A percentile compares a stretch with the other conserved stretches of the same genome.
phyloP scores from a whole-genome alignment of 2,888 invertebrate genomes.

The Eretmocerus hayati region DNA sequence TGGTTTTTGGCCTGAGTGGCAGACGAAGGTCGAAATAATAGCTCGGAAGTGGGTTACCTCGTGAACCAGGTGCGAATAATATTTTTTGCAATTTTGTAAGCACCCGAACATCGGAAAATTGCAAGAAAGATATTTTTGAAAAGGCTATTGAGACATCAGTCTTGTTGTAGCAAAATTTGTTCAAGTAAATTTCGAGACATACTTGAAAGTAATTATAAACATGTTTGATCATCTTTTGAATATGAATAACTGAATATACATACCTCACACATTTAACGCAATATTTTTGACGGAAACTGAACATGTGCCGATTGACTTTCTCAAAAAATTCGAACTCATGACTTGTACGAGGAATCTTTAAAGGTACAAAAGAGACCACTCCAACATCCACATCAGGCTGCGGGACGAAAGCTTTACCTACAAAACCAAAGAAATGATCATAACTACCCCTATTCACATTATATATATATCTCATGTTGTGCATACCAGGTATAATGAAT shows the following conservation, averaged over 20 bases:
- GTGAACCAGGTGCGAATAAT: too few species aligned
- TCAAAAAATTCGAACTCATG: slow-evolving; percentile 81
- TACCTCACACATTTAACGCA: slow-evolving; percentile 60
- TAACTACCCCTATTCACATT: background rate
- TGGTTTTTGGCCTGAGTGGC: too few species aligned
- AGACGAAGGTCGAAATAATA: too few species aligned
- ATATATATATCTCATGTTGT: slow-evolving; percentile 1
- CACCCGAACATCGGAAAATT: too few species aligned
- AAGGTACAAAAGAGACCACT: slow-evolving; percentile 81
- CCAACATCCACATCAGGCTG: slow-evolving; percentile 95
- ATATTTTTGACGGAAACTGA: slow-evolving; percentile 83
- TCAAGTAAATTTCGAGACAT: too few species aligned
- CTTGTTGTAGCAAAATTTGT: too few species aligned
- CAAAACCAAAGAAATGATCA: slow-evolving; percentile 8
- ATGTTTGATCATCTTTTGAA: too few species aligned
- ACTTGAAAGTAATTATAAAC: too few species aligned
- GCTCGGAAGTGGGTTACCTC: too few species aligned
- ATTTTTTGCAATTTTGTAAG: too few species aligned
- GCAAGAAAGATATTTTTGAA: too few species aligned
- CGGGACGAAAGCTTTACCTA: slow-evolving; percentile 78
- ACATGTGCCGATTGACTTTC: slow-evolving; percentile 80
- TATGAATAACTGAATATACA: slow-evolving; percentile 26
- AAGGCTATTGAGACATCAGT: too few species aligned
- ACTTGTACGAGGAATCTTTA: slow-evolving; percentile 64
- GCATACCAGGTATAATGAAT: slow-evolving; percentile 76